These are phyloP conservation scores for Sphaeramia orbicularis DNA, from an alignment of 2,797 vertebrate genomes.

Conservation along the genomic window DNA sequence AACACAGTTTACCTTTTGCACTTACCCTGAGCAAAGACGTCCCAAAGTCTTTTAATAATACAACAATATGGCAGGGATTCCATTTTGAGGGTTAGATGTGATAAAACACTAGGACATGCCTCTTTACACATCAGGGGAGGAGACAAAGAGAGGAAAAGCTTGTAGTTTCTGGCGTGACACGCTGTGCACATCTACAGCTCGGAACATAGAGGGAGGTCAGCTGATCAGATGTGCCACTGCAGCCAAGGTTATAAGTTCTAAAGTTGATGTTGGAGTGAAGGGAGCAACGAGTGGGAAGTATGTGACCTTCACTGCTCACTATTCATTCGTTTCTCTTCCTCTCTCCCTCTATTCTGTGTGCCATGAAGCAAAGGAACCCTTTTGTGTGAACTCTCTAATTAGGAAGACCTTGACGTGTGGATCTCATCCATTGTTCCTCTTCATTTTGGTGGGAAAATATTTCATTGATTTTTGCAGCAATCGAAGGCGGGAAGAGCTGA, in stretches of 20 bases:
- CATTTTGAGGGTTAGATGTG: conserved; percentile 54
- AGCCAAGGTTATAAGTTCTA: conserved; percentile 65
- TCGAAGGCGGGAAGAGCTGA: conserved; percentile 77
- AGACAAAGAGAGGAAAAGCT: conserved; percentile 54
- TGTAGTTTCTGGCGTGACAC: conserved; percentile 46
- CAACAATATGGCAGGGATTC: conserved; percentile 35
- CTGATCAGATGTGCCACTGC: conserved; percentile 41
- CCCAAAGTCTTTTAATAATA: conserved; percentile 52
- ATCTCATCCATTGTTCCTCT: conserved; percentile 79
- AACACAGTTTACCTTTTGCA: conserved; percentile 23
- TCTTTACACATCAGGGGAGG: conserved; percentile 50
- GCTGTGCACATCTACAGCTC: conserved; percentile 40
- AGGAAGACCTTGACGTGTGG: conserved; percentile 78
- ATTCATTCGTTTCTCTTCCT: conserved; percentile 40
- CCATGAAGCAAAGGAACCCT: conserved; percentile 65
- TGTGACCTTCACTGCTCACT: conserved; percentile 74
- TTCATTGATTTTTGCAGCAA: conserved; percentile 84
- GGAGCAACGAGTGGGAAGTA: conserved; percentile 57
- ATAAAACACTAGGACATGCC: conserved; percentile 59
- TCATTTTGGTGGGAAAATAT: conserved; percentile 89
- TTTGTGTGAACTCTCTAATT: conserved; percentile 85
- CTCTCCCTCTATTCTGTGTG: conserved; percentile 50
- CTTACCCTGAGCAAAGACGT: conserved; percentile 30
- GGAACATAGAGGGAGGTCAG: conserved; percentile 47
- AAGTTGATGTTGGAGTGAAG: conserved; percentile 63